Base-by-base conservation (phyloP, 2,113 vertebrate species). In the Ammodytes marinus region DNA sequence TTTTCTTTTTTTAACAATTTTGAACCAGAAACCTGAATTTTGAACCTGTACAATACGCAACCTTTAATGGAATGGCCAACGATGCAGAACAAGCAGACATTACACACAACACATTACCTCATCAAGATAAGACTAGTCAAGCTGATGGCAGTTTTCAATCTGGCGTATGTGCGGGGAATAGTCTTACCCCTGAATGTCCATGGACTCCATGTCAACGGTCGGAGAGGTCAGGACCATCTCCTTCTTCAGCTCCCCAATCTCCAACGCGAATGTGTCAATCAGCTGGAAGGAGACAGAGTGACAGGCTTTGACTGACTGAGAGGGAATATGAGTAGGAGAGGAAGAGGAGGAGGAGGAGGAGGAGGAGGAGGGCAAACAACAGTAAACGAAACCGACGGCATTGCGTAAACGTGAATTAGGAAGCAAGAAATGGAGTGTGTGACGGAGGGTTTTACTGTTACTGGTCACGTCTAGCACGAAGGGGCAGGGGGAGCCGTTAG, bases 211-310 rank as follows among this genome's bases (percentile, higher is more conserved):
- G 42, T 93, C 84, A 39, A 37, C 5, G 10, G 77, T 45, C 59
- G 93, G 91, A 86, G 94, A 92, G 27, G 95, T 95, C 91, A 95
- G 95, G 61, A 97, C 96, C 97, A 98, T 97, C 95, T 98, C 97
- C 79, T 96, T 97, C 92, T 97, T 97, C 94, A 99, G 94, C 91
- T 97, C 96, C 80, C 96, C 97, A 27, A 99, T 97, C 95, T 98
- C 97, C 53, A 92, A 95, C 45, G 96, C 97, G 77, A 98, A 97
- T 2, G 97, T 96, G 94, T 99, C 96, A 93, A 99, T 95, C 90
- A 99, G 96, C 98, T 99, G 91, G 74, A 80, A 69, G 54, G 27
- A 69, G 65, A 86, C 49, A 68, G 63, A 77, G 47, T 3, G 15
- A 77, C 49, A 74, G 8, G 53, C 4, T 79, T 13, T 64, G 70